Conservation (phyloP, 2,113 vertebrate species). For the Nothocercus nigrocapillus region DNA sequence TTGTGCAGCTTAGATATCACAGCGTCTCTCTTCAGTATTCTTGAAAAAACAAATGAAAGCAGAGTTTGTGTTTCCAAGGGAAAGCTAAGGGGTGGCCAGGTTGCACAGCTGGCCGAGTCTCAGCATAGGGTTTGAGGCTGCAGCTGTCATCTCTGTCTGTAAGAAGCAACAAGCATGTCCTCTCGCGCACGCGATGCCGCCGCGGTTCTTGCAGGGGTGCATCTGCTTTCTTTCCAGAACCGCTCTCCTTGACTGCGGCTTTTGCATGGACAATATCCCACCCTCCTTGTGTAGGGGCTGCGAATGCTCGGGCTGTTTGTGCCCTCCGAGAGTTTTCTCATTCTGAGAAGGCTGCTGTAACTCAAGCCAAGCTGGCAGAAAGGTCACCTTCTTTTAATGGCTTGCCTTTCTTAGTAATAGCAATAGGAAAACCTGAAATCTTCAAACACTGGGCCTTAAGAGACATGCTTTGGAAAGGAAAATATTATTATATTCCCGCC, state of each 20-base stretch:
- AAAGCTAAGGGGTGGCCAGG: background rate
- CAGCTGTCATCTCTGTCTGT: background rate
- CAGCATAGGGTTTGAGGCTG: background rate
- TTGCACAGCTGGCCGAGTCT: background rate
- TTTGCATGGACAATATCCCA: background rate
- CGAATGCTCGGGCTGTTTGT: background rate
- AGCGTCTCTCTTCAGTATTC: background rate
- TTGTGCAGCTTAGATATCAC: background rate
- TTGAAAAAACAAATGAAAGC: background rate
- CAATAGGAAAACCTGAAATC: background rate
- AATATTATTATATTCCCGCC: background rate
- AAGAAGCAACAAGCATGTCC: background rate
- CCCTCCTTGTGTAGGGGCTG: background rate
- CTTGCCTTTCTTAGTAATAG: background rate
- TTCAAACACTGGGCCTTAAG: background rate
- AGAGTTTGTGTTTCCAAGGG: background rate
- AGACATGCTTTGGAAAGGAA: background rate
- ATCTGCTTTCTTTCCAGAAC: background rate
- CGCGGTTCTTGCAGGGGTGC: background rate
- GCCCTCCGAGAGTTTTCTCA: background rate
- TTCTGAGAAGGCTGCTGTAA: slow-evolving; percentile 10
- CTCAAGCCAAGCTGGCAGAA: slow-evolving; percentile 26
- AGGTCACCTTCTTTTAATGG: slow-evolving; percentile 37
- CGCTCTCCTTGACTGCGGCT: background rate
- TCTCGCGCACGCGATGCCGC: background rate